Base-by-base conservation (phyloP, 2,888 invertebrate species). In the Mesorhabditis spiculigera region DNA sequence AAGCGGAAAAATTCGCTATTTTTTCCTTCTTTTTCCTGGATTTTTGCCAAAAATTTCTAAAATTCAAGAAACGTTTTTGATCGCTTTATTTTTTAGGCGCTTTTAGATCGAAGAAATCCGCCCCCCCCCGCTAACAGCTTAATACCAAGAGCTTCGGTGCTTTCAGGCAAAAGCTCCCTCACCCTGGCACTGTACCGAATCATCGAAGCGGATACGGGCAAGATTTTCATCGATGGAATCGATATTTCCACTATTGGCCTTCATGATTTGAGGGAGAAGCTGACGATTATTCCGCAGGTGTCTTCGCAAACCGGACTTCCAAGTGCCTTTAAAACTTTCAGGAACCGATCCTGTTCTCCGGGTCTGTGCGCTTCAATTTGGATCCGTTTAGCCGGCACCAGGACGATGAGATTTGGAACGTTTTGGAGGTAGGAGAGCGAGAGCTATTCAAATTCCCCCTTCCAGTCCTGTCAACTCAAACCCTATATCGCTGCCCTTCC, bases 351-450 rank as follows among this genome's bases (percentile, higher is more conserved):
- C 79, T 90, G 5, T 86, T 86, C 45, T 80, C 87, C 41, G 95
- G 95, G 66, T 91, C 91, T 4, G 88, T 96, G 79, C 90, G 95
- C 67, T 90, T 93, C 88, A 96, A 96, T 89, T 90, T 96, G 74
- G 96, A 96, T 89, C 96, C 96, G 4, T 93, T 95, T 87, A 89
- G 90, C 79, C 87, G 87, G 4, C 90, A 92, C 87, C 88, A 89
- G 2, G 95, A 96, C 82, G 91, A 91, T 0, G 91, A 93, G 69
- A 87, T 96, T 63, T 96, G 95, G 95, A 90, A 89, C 67, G 91
- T 93, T 43, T 87, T 96, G 63, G 93, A 94, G 80, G 91, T 93
- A 84, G 8, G 3, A 28, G 28, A 28, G 28, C 1, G 28, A 28
- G 28, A 28, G 28, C 1, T 28, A 28, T 28, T 1, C 28, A 28